phyloP scores from a whole-genome alignment of 2,797 vertebrate species.

The Tapera naevia region DNA sequence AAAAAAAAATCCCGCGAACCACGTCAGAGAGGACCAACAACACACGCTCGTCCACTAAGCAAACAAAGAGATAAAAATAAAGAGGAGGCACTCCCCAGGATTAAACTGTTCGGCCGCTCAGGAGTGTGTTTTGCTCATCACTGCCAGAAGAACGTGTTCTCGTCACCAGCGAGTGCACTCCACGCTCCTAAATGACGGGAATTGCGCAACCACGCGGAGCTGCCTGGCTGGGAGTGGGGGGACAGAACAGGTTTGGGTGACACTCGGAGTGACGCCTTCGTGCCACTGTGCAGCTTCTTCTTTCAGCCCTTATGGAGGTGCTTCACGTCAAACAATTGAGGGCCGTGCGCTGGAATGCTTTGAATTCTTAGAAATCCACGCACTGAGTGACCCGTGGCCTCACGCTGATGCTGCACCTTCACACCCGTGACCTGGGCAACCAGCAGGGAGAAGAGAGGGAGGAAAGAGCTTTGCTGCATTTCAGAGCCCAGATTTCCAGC shows the following conservation, averaged over 20 bases:
- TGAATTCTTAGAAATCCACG: neutral
- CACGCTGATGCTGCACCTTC: neutral
- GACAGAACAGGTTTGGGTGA: slow-evolving; percentile 45
- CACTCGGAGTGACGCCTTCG: neutral
- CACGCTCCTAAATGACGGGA: neutral
- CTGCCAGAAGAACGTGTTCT: neutral
- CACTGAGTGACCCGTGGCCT: accelerated
- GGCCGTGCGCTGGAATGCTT: neutral
- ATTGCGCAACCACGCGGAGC: slow-evolving; percentile 6
- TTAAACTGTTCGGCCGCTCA: neutral
- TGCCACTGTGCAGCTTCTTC: neutral
- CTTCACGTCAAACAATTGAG: neutral
- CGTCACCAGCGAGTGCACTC: neutral
- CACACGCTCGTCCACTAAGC: accelerated
- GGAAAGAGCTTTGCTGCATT: neutral
- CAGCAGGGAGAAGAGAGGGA: neutral
- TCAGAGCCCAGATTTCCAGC: neutral
- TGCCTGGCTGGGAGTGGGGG: neutral
- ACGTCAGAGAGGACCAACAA: neutral
- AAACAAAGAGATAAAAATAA: neutral
- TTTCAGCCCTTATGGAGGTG: neutral
- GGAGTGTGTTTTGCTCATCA: neutral
- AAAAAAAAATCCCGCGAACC: neutral
- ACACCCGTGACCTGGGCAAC: neutral
- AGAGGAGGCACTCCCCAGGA: slow-evolving; percentile 19